Base-by-base conservation (phyloP, 1,140 invertebrate species). In the Euglossa dilemma region DNA sequence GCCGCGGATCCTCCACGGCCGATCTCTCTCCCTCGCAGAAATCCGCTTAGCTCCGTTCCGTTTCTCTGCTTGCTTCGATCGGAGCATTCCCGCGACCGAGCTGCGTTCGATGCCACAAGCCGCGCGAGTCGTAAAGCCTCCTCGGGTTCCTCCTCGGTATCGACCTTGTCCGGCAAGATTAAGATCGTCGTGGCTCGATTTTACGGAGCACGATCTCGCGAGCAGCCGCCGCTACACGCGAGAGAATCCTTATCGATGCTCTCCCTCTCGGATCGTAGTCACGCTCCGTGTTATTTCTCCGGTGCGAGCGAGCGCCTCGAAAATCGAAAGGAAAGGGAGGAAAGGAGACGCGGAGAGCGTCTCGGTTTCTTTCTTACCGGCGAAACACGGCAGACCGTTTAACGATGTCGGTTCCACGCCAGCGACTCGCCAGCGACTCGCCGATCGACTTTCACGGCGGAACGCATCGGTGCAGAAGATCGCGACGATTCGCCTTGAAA, bases 161-260 rank as follows among this genome's bases (percentile, higher is more conserved):
- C 82, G 82, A 84, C 75, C 69, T 85, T 87, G 82, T 79, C 73
- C 82, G 52, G 61, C 54, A 64, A 86, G 86, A 87, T 87, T 87
- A 87, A 86, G 80, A 87, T 87, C 84, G 72, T 66, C 71, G 59
- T 54, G 70, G 57, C 57, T 73, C 78, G 82, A 78, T 61, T 83
- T 74, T 56, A 74, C 77, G 56, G 57, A 23, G 63, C 77, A 72
- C 77, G 66, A 61, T 85, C 71, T 61, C 47, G 66, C 54, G 56
- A 52, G 23, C 28, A n/a, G n/a, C 67, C 69, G 56, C 23, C 73
- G 57, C 57, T 36, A 71, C 83, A 72, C 85, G 70, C 36, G 45
- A 63, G 69, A 75, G 75, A 59, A 56, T 56, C 73, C 76, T 59
- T 83, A 87, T 71, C 84, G 67, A 75, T 61, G 71, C 76, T 50